Conservation (phyloP, 2,797 vertebrate species). For the Ceryle rudis region DNA sequence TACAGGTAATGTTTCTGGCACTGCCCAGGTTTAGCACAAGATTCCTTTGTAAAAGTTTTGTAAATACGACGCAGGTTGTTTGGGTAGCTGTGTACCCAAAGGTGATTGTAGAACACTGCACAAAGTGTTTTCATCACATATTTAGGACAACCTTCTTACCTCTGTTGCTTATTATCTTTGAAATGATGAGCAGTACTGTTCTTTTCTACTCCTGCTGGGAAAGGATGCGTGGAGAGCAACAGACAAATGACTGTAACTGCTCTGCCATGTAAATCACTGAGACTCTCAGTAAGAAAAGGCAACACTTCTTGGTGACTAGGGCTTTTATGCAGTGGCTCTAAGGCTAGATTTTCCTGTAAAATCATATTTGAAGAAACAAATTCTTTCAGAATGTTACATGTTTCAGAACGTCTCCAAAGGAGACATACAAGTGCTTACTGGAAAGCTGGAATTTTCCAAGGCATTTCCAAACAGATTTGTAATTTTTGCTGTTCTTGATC, state of each 20-base stretch:
- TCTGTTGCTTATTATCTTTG: background rate
- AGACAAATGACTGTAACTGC: too few relatives aligned
- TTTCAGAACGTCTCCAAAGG: background rate
- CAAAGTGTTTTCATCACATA: background rate
- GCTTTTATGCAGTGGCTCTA: background rate
- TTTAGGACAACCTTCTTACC: background rate
- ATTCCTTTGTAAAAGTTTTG: background rate
- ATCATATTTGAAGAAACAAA: background rate
- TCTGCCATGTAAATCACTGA: background rate
- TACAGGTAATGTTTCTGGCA: conserved; percentile 85
- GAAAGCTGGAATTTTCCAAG: background rate
- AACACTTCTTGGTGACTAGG: background rate
- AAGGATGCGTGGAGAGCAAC: background rate
- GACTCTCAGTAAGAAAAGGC: background rate
- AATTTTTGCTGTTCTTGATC: background rate
- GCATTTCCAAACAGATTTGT: background rate
- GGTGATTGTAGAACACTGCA: background rate
- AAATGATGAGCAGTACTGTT: background rate
- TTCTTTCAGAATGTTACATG: background rate
- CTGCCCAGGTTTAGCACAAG: background rate
- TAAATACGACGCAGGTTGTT: background rate
- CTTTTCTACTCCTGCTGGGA: background rate
- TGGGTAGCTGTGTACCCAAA: background rate
- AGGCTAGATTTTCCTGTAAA: background rate
- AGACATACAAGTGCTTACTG: background rate